phyloP scores from a whole-genome alignment of 2,888 invertebrate species.

The Lepidocyrtoides sp. region DNA sequence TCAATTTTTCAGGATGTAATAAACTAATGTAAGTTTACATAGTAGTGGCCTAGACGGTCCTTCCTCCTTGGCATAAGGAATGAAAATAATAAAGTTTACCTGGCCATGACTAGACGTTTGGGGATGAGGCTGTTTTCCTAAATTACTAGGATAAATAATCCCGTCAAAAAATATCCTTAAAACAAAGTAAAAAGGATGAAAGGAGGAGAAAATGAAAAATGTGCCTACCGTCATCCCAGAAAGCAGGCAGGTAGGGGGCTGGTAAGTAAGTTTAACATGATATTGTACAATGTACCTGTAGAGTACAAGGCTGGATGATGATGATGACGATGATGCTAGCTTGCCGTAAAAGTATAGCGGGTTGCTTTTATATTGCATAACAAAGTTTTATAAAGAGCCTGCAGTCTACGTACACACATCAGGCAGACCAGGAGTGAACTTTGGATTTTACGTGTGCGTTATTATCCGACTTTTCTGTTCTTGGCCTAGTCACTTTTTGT shows the following conservation, averaged over 20 bases:
- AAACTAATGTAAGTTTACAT: neutral
- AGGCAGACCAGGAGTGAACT: neutral
- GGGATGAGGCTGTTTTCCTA: slow-evolving; percentile 72
- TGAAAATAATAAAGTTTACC: slow-evolving; percentile 8
- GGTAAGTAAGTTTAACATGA: slow-evolving; percentile 29
- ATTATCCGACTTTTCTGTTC: neutral
- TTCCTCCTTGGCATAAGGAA: neutral
- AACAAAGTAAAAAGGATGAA: slow-evolving; percentile 63
- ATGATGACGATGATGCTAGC: no score
- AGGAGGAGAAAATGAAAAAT: slow-evolving; percentile 78
- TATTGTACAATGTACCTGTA: slow-evolving; percentile 23
- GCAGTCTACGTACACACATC: no score
- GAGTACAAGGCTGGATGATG: neutral
- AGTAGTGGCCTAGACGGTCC: neutral
- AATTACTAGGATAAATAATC: slow-evolving; percentile 82
- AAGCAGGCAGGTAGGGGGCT: slow-evolving; percentile 48
- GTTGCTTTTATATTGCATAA: neutral
- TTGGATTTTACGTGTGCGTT: slow-evolving; percentile 6
- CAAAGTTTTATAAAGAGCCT: neutral
- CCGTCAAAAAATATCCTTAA: slow-evolving; percentile 73
- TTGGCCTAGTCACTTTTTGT: slow-evolving; percentile 59
- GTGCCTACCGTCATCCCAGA: slow-evolving; percentile 69
- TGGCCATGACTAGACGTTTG: slow-evolving; percentile 31
- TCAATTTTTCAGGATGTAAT: neutral
- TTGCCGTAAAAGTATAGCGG: no score